Evolutionary conservation across 2,113 vertebrate genomes (phyloP).

Genomic region (Erinaceus europaeus): DNA sequence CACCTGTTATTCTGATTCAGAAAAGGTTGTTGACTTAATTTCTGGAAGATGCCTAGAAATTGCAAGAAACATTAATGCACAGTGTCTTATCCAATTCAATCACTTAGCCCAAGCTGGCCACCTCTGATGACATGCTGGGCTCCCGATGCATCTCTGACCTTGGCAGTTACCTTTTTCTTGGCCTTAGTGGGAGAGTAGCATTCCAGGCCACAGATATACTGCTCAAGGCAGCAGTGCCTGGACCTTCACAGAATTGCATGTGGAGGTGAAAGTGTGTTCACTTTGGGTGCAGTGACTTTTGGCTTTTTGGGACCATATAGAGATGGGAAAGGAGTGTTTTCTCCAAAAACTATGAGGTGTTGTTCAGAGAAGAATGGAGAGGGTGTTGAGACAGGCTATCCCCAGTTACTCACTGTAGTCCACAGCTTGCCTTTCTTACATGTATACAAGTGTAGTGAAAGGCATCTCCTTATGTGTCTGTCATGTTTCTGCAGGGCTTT

Average conservation of each 20-base stretch:
- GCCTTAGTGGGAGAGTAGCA: not conserved
- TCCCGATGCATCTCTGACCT: not conserved
- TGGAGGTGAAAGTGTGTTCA: not conserved
- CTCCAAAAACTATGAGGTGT: not conserved
- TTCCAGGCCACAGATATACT: not conserved
- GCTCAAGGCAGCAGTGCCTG: not conserved
- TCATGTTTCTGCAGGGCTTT: not conserved
- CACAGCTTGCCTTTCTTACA: not conserved
- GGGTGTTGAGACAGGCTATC: not conserved
- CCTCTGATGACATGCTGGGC: not conserved
- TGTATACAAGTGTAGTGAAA: not conserved
- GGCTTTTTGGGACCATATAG: not conserved
- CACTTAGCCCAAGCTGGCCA: not conserved
- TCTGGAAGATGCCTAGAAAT: not conserved
- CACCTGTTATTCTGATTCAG: not conserved
- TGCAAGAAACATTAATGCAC: not conserved
- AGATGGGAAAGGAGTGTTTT: not conserved
- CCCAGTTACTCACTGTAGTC: no score
- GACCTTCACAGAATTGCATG: not conserved
- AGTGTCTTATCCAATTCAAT: not conserved
- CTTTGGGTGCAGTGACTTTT: not conserved
- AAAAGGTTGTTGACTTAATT: slow-evolving; percentile 1
- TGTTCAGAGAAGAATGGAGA: not conserved
- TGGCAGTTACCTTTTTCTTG: not conserved
- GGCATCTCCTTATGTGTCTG: not conserved